phyloP scores from a whole-genome alignment of 2,113 vertebrate species.

The Platichthys stellatus region DNA sequence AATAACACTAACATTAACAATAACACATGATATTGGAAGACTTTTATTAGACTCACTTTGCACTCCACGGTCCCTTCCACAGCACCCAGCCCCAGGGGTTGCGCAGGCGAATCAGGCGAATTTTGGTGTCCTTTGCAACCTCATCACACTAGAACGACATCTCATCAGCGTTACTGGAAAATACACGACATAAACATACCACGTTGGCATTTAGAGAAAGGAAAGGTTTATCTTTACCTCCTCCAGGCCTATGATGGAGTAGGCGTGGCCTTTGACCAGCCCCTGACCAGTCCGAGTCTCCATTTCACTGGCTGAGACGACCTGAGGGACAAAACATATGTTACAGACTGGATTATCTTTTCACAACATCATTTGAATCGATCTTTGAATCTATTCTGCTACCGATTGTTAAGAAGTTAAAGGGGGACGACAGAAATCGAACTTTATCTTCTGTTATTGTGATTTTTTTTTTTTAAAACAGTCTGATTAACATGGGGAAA shows the following conservation, averaged over 20 bases:
- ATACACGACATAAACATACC: background rate
- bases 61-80: constrained; percentile 93
- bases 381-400: background rate
- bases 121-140: constrained; percentile 72
- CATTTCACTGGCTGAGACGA: constrained; percentile 83
- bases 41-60: constrained; percentile 75
- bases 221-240: constrained; percentile 82
- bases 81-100: constrained; percentile 98
- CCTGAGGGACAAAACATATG: constrained; percentile 73
- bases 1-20: too few relatives aligned
- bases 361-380: background rate
- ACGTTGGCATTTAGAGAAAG: background rate
- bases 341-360: background rate
- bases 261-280: constrained; percentile 93
- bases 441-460: background rate
- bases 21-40: background rate
- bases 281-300: constrained; percentile 88
- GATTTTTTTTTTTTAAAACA: background rate
- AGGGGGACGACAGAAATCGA: background rate
- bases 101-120: constrained; percentile 90
- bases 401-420: background rate
- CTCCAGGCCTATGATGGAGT: constrained; percentile 93
- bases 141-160: constrained; percentile 72
- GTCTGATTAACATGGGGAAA: background rate
- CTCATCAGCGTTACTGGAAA: background rate